phyloP scores from a whole-genome alignment of 1,140 invertebrate species.

The Drosophila pectinifera region DNA sequence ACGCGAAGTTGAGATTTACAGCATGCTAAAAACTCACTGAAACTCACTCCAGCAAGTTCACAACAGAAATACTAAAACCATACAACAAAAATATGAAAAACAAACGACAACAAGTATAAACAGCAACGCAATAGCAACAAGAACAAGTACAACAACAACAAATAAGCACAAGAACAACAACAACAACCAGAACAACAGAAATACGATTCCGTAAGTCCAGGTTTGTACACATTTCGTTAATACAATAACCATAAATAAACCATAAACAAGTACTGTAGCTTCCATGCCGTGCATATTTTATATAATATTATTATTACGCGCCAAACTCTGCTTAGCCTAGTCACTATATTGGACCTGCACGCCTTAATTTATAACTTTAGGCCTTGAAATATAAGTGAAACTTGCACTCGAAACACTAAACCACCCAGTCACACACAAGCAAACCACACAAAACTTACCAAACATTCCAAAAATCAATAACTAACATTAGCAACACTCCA shows the following conservation, averaged over 20 bases:
- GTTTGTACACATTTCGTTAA: slow-evolving; percentile 76
- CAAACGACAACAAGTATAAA: slow-evolving; percentile 60
- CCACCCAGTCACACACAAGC: slow-evolving; percentile 2
- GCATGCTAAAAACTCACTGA: slow-evolving; percentile 77
- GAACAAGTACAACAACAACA: slow-evolving; percentile 55
- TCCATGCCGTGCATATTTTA: slow-evolving; percentile 26
- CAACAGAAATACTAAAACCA: slow-evolving; percentile 45
- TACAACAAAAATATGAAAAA: slow-evolving; percentile 38
- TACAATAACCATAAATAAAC: slow-evolving; percentile 32
- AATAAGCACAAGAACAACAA: slow-evolving; percentile 23
- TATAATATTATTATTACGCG: slow-evolving; percentile 12
- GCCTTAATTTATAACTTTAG: slow-evolving; percentile 20
- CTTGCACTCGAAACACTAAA: slow-evolving; percentile 19
- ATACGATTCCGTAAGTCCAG: slow-evolving; percentile 81
- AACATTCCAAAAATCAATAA: slow-evolving; percentile 9
- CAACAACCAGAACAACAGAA: slow-evolving; percentile 58
- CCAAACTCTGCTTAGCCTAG: slow-evolving; percentile 36
- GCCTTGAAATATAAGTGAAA: slow-evolving; percentile 8
- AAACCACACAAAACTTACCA: slow-evolving; percentile 35
- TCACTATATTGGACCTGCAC: slow-evolving; percentile 47
- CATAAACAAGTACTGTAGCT: slow-evolving; percentile 40
- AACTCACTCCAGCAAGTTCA: slow-evolving; percentile 71
- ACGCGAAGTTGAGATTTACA: slow-evolving; percentile 72
- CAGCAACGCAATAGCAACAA: slow-evolving; percentile 73
- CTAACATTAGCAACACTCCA: slow-evolving; percentile 13